Percentiles rank a stretch among this genome's conserved stretches.
These are phyloP conservation scores for Haemorhous mexicanus DNA, from an alignment of 2,113 vertebrate genomes.

Conservation along the genomic window DNA sequence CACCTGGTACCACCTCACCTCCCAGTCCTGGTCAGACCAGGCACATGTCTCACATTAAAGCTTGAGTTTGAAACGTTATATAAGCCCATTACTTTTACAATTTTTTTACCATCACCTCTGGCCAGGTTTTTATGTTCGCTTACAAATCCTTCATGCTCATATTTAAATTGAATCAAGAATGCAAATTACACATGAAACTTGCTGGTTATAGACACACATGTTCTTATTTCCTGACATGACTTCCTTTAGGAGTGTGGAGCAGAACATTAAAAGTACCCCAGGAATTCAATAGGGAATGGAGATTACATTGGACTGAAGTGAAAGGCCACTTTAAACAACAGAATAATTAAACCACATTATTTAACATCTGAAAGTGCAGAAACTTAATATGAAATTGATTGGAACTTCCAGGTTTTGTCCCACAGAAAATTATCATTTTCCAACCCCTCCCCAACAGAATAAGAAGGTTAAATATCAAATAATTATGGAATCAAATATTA, in stretches of 20 bases:
- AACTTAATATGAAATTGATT: background rate
- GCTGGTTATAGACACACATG: background rate
- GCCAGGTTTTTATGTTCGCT: background rate
- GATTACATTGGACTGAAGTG: background rate
- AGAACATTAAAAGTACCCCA: background rate
- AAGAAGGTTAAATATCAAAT: background rate
- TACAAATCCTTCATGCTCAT: background rate
- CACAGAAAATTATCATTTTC: background rate
- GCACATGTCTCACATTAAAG: background rate
- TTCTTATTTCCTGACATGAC: background rate
- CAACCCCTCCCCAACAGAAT: background rate
- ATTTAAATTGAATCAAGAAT: background rate
- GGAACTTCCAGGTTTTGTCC: background rate
- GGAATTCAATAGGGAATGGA: background rate
- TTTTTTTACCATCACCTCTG: background rate
- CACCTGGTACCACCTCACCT: background rate
- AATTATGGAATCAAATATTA: background rate
- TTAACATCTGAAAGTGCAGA: background rate
- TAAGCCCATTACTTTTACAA: background rate
- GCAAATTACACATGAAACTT: background rate
- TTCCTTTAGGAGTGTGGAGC: background rate
- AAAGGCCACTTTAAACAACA: background rate
- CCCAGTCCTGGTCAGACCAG: background rate
- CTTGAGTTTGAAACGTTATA: background rate
- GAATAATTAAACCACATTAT: background rate